A percentile compares a stretch with the other conserved stretches of the same genome.
Conservation (phyloP, 2,888 invertebrate genomes). For the Drosophila histrio region DNA sequence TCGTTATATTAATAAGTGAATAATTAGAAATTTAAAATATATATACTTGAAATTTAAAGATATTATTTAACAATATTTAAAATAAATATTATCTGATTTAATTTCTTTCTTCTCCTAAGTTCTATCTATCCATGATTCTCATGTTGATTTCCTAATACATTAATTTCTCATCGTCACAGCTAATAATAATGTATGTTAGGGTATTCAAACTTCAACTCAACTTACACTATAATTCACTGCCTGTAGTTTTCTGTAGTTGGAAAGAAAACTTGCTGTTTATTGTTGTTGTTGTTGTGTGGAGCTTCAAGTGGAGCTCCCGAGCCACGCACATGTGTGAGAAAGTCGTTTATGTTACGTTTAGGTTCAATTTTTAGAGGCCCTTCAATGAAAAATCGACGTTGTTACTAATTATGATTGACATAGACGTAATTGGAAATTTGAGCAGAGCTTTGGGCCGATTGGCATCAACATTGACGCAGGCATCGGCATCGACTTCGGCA, state of each 20-base stretch:
- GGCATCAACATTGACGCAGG: slow-evolving; percentile 25
- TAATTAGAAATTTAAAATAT: no score
- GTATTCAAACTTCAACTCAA: slow-evolving; percentile 7
- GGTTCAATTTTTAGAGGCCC: slow-evolving; percentile 59
- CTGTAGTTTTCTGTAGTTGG: slow-evolving; percentile 4
- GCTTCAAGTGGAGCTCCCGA: slow-evolving; percentile 66
- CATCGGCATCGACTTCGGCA: slow-evolving; percentile 17
- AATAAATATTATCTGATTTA: no score
- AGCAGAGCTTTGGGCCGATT: slow-evolving; percentile 67
- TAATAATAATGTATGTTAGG: background rate
- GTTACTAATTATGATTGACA: slow-evolving; percentile 83
- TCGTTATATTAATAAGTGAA: no score
- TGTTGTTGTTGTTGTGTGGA: slow-evolving; percentile 15
- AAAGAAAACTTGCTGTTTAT: slow-evolving; percentile 47
- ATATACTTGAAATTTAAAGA: no score
- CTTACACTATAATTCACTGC: background rate
- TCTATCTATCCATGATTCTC: no score
- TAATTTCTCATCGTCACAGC: background rate
- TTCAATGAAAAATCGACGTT: slow-evolving; percentile 81
- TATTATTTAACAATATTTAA: no score
- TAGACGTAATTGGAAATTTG: slow-evolving; percentile 80
- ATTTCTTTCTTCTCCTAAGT: no score
- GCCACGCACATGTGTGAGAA: slow-evolving; percentile 74
- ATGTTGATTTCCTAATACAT: background rate
- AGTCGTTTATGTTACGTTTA: slow-evolving; percentile 68